Percentiles rank a stretch among this genome's conserved stretches.
phyloP scores from a whole-genome alignment of 2,888 invertebrate species.

The Lycia hirtaria region DNA sequence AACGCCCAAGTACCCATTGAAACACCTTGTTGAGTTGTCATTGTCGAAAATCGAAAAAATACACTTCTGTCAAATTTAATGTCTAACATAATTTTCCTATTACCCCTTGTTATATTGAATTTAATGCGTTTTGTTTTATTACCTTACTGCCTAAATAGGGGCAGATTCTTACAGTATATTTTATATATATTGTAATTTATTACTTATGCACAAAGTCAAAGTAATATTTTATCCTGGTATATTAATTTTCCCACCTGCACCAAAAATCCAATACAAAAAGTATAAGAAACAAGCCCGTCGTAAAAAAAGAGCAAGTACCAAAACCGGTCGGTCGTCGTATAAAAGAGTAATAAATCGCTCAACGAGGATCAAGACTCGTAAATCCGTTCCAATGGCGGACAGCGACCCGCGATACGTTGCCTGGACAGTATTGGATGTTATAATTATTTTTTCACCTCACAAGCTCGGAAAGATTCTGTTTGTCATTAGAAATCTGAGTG shows the following conservation, averaged over 20 bases:
- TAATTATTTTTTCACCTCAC: not conserved
- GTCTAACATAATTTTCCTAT: no score
- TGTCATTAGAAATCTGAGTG: no score
- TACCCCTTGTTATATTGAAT: no score
- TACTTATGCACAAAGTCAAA: not conserved
- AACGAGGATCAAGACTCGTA: slow-evolving; percentile 36
- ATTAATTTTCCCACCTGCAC: slow-evolving; percentile 10
- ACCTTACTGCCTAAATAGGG: no score
- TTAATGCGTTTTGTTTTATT: no score
- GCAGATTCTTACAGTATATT: not conserved
- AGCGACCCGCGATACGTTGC: slow-evolving; percentile 1
- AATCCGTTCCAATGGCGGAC: slow-evolving; percentile 27
- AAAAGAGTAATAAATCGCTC: slow-evolving; percentile 40
- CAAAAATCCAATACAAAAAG: slow-evolving; percentile 17
- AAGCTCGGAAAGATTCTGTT: no score
- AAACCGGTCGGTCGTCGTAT: slow-evolving; percentile 32
- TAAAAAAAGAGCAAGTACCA: slow-evolving; percentile 25
- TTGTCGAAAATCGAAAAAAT: no score
- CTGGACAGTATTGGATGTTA: slow-evolving; percentile 14
- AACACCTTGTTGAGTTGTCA: no score
- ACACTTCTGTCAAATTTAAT: no score
- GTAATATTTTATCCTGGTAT: not conserved
- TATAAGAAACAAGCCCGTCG: slow-evolving; percentile 23
- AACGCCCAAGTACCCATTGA: no score
- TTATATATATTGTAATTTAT: not conserved